Base-by-base conservation (phyloP, 2,113 vertebrate species). In the Ammospiza nelsoni region DNA sequence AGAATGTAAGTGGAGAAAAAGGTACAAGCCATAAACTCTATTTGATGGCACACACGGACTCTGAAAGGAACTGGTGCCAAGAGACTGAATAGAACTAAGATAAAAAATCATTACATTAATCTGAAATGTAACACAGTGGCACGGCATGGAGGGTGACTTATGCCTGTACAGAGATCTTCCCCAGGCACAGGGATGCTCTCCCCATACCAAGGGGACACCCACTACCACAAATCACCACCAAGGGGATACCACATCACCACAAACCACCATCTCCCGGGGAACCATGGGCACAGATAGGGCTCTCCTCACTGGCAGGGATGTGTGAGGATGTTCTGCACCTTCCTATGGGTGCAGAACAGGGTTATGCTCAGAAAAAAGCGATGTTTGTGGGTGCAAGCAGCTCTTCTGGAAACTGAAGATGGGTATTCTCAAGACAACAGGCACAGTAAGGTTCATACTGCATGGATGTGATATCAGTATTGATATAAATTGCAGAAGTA, bases 1-100 rank as follows among this genome's bases (percentile, higher is more conserved):
- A 84, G 49, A 89, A 85, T 83, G 29, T 57, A 95, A 94, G 71
- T 46, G 46, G 67, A 89, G 66, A 82, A 75, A 87, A 92, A 84
- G 15, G 29, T 85, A 37, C 52, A 72, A 74, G 35, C 23, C 27
- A 67, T 77, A 89, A 87, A 66, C 41, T 44, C 29, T 79, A 51
- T 46, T 89, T 85, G 51, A 91, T 62, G 49, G 55, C 9, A 69
- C 41, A 37, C 28, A 44, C 0, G 1, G 51, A 73, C 44, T 91
- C 44, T 73, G n/a, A 84, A 86, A 86, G 35, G 31, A 74, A 41
- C 29, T 51, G 0, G 2, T 67, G 54, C 41, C 66, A 91, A 73
- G 5, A 91, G 28, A 17, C 33, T 68, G 20, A 13, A 58, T 43
- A 35, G 25, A 91, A 66, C 19, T 73, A 89, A 89, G 44, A 35